A percentile compares a stretch with the other conserved stretches of the same genome.
Conservation (phyloP, 1,140 invertebrate species). For the Pectinophora gossypiella region DNA sequence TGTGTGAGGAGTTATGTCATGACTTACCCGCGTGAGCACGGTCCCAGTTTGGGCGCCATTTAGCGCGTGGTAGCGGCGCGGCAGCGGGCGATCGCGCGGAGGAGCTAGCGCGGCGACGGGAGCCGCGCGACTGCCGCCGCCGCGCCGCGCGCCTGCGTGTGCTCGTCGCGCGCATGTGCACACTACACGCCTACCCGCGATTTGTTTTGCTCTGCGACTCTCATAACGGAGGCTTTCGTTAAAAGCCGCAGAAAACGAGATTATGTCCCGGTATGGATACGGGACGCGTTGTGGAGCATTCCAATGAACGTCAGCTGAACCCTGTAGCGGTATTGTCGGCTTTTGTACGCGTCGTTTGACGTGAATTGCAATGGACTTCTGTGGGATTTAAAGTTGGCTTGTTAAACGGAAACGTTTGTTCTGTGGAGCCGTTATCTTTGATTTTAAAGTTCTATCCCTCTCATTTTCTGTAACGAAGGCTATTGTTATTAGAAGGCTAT, state of each 20-base stretch:
- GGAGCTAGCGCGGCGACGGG: slow-evolving; percentile 37
- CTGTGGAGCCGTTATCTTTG: not conserved
- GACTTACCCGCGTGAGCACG: slow-evolving; percentile 60
- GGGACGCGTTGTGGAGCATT: slow-evolving; percentile 45
- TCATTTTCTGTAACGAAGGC: not conserved
- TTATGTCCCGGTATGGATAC: slow-evolving; percentile 50
- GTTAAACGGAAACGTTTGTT: not conserved
- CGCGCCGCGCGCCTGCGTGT: slow-evolving; percentile 48
- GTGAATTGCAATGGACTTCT: slow-evolving; percentile 22
- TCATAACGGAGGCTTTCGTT: slow-evolving; percentile 31
- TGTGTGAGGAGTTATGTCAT: slow-evolving; percentile 12
- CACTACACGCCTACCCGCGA: slow-evolving; percentile 35
- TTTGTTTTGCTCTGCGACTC: slow-evolving; percentile 62
- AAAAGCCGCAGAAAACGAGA: slow-evolving; percentile 51
- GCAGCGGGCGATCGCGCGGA: slow-evolving; percentile 11
- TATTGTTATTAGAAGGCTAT: not conserved
- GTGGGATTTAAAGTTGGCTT: not conserved
- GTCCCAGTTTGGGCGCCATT: slow-evolving; percentile 65
- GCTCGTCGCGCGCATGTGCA: slow-evolving; percentile 41
- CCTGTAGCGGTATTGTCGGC: slow-evolving; percentile 32
- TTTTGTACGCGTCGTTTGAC: slow-evolving; percentile 39
- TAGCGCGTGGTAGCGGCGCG: slow-evolving; percentile 46
- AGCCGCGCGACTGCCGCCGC: slow-evolving; percentile 55
- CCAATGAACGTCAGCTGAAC: slow-evolving; percentile 41
- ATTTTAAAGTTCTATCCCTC: not conserved